phyloP scores from a whole-genome alignment of 92 coral and sea anemone genomes.

The Bergia puertoricense region DNA sequence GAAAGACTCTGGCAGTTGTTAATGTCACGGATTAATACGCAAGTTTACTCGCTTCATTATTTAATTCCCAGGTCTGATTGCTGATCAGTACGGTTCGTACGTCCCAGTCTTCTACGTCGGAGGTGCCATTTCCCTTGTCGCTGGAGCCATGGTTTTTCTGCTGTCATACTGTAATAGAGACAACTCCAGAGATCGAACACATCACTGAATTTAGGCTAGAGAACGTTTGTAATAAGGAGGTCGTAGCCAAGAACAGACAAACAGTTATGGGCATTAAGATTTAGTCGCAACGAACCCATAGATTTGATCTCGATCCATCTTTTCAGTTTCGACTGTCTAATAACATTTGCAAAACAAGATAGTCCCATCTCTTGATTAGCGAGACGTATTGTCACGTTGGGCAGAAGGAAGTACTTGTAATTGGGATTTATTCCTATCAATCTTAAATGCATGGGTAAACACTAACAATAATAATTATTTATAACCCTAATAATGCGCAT shows the following conservation, averaged over 20 bases:
- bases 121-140: neutral
- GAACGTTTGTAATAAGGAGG: neutral
- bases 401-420: too few relatives aligned
- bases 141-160: constrained; percentile 18
- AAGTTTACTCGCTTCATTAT: neutral
- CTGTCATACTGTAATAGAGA: neutral
- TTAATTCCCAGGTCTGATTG: neutral
- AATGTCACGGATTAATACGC: neutral
- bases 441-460: too few relatives aligned
- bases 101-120: constrained; percentile 1
- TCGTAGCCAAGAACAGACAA: neutral
- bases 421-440: too few relatives aligned
- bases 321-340: too few relatives aligned
- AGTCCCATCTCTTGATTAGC: too few relatives aligned
- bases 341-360: too few relatives aligned
- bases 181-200: neutral
- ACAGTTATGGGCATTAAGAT: too few relatives aligned
- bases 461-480: too few relatives aligned
- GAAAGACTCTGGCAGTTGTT: neutral
- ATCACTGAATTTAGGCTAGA: neutral
- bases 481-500: too few relatives aligned
- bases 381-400: too few relatives aligned
- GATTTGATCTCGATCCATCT: neutral
- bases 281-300: neutral
- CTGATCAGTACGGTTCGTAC: constrained; percentile 13